Evolutionary conservation across 2,113 vertebrate genomes (phyloP).

Genomic region (Maccullochella peelii): DNA sequence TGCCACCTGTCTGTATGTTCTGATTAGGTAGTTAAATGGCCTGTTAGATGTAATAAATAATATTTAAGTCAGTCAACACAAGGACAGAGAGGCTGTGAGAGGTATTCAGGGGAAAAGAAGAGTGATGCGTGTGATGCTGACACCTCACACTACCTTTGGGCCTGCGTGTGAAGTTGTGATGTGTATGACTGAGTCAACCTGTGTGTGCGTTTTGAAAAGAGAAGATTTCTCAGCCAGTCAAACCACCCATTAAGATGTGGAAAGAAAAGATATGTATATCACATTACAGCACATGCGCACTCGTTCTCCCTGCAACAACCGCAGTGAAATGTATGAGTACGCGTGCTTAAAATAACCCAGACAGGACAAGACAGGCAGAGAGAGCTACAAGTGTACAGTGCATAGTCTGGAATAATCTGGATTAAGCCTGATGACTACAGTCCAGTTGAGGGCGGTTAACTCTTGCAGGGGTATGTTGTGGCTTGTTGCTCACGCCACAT

Average conservation of each 20-base stretch:
- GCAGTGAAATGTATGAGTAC: background rate
- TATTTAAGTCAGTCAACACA: background rate
- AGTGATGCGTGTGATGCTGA: background rate
- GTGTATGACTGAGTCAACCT: background rate
- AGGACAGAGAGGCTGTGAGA: background rate
- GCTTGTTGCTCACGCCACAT: slow-evolving; percentile 12
- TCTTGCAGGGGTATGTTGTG: slow-evolving; percentile 9
- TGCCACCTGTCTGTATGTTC: background rate
- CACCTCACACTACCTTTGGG: background rate
- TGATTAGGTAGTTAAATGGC: background rate
- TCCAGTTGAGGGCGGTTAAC: slow-evolving; percentile 19
- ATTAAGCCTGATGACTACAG: slow-evolving; percentile 44
- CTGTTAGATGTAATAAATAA: background rate
- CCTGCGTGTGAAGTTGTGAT: background rate
- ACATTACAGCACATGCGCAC: background rate
- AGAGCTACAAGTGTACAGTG: slow-evolving; percentile 29
- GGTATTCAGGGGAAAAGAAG: background rate
- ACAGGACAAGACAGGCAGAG: slow-evolving; percentile 32
- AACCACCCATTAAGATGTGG: background rate
- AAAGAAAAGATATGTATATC: background rate
- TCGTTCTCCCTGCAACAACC: slow-evolving; percentile 23
- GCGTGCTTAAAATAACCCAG: slow-evolving; percentile 69
- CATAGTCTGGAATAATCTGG: slow-evolving; percentile 60
- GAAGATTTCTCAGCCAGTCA: background rate
- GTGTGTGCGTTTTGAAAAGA: background rate